Percentiles rank a stretch among this genome's conserved stretches.
phyloP scores from a whole-genome alignment of 2,797 vertebrate species.

The Choloepus didactylus region DNA sequence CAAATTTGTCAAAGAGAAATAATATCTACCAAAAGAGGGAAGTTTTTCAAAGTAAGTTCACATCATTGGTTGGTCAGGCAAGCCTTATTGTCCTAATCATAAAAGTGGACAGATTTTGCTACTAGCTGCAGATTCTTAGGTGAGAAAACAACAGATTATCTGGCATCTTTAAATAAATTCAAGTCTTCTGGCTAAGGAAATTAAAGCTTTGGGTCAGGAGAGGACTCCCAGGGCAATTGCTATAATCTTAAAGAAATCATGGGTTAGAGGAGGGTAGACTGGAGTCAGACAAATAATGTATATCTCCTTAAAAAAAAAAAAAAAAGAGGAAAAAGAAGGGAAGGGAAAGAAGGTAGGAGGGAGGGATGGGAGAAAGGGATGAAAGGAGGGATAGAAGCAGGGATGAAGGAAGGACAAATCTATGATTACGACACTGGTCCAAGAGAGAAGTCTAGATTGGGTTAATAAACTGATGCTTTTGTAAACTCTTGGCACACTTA shows the following conservation, averaged over 20 bases:
- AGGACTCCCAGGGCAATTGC: background rate
- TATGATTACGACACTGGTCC: background rate
- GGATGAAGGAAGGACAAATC: background rate
- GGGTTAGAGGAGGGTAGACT: background rate
- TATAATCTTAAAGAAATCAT: background rate
- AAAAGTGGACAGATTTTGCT: background rate
- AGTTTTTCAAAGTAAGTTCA: background rate
- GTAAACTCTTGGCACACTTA: background rate
- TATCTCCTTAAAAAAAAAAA: background rate
- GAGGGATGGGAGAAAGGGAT: background rate
- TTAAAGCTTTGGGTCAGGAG: background rate
- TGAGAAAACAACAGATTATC: background rate
- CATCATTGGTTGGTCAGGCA: background rate
- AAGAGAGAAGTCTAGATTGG: background rate
- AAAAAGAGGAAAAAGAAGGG: background rate
- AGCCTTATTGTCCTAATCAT: background rate
- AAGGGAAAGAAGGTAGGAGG: background rate
- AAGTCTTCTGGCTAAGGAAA: background rate
- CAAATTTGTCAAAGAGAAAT: slow-evolving; percentile 17
- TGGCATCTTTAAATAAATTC: slow-evolving; percentile 43
- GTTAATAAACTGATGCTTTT: background rate
- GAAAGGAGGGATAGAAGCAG: too few species aligned
- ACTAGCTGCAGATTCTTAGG: slow-evolving; percentile 14
- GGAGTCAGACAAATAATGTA: background rate
- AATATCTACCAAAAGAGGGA: background rate